Conservation (phyloP, 2,113 vertebrate genomes). For the Acanthochromis polyacanthus region DNA sequence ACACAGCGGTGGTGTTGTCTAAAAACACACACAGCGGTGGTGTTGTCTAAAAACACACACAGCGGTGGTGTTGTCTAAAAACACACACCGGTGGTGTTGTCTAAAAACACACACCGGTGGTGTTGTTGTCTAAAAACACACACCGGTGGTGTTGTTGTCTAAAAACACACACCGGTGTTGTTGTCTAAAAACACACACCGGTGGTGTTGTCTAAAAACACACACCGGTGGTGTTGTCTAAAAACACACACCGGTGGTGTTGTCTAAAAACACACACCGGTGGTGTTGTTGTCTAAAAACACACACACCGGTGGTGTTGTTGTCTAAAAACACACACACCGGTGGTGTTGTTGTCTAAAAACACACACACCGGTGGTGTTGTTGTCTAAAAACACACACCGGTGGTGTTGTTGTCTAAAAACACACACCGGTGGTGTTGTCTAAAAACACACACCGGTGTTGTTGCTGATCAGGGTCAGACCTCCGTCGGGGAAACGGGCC, state of each 20-base stretch:
- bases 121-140: too few relatives aligned
- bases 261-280: not conserved
- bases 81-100: conserved; percentile 32
- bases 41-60: too few relatives aligned
- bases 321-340: not conserved
- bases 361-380: conserved; percentile 32
- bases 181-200: too few relatives aligned
- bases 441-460: conserved; percentile 21
- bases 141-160: not conserved
- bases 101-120: too few relatives aligned
- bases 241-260: conserved; percentile 30
- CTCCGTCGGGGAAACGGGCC: conserved; percentile 43
- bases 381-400: conserved; percentile 6
- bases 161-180: conserved; percentile 23
- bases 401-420: not conserved
- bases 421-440: not conserved
- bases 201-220: too few relatives aligned
- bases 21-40: too few relatives aligned
- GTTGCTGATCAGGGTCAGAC: conserved; percentile 66
- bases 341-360: too few relatives aligned
- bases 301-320: conserved; percentile 40
- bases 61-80: too few relatives aligned
- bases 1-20: conserved; percentile 33
- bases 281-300: too few relatives aligned
- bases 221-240: not conserved